These are phyloP conservation scores for Sclerurus mexicanus DNA, from an alignment of 2,113 vertebrate genomes.

Conservation along the genomic window DNA sequence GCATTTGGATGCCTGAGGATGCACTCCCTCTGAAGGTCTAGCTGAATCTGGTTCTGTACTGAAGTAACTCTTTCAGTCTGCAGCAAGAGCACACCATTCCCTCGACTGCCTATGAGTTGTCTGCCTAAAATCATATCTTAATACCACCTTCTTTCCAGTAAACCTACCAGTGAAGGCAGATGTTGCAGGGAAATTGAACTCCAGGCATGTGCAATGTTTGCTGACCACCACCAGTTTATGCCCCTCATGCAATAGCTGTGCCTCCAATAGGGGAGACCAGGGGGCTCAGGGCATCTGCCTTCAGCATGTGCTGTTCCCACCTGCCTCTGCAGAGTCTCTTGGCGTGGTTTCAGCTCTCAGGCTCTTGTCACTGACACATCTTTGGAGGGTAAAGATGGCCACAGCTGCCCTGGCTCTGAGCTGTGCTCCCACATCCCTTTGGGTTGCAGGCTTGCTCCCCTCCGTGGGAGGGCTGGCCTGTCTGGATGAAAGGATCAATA, in stretches of 20 bases:
- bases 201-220: accelerated
- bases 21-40: neutral
- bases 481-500: neutral
- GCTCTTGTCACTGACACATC: neutral
- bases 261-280: accelerated
- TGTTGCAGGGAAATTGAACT: neutral
- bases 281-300: neutral
- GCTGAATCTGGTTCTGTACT: neutral
- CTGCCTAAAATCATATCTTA: neutral
- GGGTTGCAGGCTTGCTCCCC: neutral
- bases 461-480: neutral
- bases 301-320: neutral
- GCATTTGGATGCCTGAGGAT: neutral
- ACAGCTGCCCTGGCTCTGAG: neutral
- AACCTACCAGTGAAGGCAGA: neutral
- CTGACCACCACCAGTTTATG: neutral
- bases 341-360: accelerated
- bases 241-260: neutral
- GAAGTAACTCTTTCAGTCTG: neutral
- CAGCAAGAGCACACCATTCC: neutral
- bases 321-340: neutral
- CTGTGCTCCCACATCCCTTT: neutral
- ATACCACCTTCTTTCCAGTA: neutral
- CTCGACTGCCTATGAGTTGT: neutral
- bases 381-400: neutral